Percentiles rank a stretch among this genome's conserved stretches.
phyloP scores from a whole-genome alignment of 2,113 vertebrate genomes.

The Catharus bicknelli region DNA sequence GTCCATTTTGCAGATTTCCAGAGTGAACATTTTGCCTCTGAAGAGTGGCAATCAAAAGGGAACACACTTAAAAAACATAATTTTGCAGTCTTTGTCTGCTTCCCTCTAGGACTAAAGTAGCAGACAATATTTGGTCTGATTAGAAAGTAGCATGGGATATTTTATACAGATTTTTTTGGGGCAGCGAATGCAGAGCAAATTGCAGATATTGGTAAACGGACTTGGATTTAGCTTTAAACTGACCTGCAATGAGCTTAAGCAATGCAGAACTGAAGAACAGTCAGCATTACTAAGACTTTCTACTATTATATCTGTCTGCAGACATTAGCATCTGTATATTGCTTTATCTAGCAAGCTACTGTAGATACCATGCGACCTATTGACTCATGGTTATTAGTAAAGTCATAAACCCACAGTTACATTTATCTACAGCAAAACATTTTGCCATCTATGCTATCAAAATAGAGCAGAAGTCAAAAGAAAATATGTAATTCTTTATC shows the following conservation, averaged over 20 bases:
- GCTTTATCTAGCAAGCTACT: conserved; percentile 24
- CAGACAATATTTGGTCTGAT: neutral
- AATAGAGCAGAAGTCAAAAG: conserved; percentile 43
- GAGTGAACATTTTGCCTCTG: neutral
- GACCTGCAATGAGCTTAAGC: neutral
- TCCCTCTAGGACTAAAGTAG: neutral
- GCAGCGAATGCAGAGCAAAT: neutral
- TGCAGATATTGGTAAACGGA: neutral
- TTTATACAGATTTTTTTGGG: neutral
- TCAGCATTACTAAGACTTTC: neutral
- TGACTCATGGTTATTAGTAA: conserved; percentile 45
- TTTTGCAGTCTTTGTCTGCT: neutral
- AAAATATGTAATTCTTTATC: neutral
- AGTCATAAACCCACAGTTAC: conserved; percentile 34
- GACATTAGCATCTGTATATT: conserved; percentile 12
- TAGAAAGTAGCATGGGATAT: neutral
- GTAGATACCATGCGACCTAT: conserved; percentile 59
- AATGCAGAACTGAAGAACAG: neutral
- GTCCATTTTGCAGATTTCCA: neutral
- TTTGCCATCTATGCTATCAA: conserved; percentile 45
- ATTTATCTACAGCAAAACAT: conserved; percentile 56
- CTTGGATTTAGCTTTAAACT: neutral
- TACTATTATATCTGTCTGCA: neutral
- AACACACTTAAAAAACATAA: neutral
- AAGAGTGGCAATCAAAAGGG: neutral